Evolutionary conservation across 2,797 vertebrate species (phyloP).

Genomic region (Masticophis lateralis): DNA sequence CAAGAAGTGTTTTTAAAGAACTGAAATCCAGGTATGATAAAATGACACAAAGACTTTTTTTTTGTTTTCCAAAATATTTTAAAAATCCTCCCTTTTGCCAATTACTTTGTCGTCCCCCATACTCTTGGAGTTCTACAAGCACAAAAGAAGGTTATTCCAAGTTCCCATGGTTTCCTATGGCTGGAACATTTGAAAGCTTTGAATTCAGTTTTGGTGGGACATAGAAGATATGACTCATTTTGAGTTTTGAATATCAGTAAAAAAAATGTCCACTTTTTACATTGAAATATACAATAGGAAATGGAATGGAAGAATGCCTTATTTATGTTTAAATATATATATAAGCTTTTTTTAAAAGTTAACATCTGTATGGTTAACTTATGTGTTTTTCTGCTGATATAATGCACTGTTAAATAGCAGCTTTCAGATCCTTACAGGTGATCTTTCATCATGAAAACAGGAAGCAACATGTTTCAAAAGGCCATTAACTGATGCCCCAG

Average conservation of each 20-base stretch:
- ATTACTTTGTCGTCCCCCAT: not conserved
- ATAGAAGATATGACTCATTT: not conserved
- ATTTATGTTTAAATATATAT: not conserved
- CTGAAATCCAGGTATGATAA: not conserved
- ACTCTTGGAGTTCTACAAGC: not conserved
- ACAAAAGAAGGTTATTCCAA: not conserved
- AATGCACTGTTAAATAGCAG: conserved; percentile 1
- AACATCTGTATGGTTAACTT: not conserved
- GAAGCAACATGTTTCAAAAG: conserved; percentile 12
- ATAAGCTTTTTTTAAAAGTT: not conserved
- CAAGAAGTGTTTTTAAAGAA: not conserved
- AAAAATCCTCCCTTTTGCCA: not conserved
- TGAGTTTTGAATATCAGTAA: not conserved
- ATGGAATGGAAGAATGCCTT: not conserved
- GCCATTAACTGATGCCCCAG: not conserved
- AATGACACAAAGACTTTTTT: not conserved
- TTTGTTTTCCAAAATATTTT: not conserved
- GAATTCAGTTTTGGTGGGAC: not conserved
- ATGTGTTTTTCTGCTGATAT: conserved; percentile 30
- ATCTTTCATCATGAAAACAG: conserved; percentile 11
- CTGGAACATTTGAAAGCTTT: not conserved
- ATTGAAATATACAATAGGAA: conserved; percentile 6
- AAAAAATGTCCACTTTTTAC: not conserved
- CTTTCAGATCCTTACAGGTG: conserved; percentile 26
- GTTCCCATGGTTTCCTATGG: not conserved